Conservation (phyloP, 2,113 vertebrate genomes). For the Prietella phreatophila region DNA sequence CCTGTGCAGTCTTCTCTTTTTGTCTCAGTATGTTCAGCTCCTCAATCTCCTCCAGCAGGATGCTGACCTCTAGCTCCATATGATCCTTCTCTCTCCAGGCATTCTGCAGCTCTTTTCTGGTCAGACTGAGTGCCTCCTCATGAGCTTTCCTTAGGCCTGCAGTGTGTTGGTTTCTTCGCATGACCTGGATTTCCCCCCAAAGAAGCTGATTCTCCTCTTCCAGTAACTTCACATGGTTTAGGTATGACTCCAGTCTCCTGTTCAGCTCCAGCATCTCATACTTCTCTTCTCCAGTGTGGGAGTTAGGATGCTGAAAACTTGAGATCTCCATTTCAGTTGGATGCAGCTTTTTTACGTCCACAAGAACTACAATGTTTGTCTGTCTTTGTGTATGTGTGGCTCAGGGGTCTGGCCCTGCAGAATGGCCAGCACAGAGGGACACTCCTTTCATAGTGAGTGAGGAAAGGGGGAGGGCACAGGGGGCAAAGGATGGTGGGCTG, state of each 20-base stretch:
- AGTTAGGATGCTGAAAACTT: conserved; percentile 28
- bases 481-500: conserved; percentile 51
- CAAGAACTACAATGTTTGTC: conserved; percentile 26
- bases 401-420: conserved; percentile 44
- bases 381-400: conserved; percentile 38
- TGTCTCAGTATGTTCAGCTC: conserved; percentile 70
- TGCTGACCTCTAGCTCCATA: conserved; percentile 77
- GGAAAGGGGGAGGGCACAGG: conserved; percentile 51
- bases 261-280: conserved; percentile 92
- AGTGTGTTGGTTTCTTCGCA: conserved; percentile 57
- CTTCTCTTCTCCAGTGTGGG: conserved; percentile 76
- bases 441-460: conserved; percentile 64
- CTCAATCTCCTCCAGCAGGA: conserved; percentile 74
- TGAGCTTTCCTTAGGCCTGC: conserved; percentile 64
- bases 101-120: conserved; percentile 72
- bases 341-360: not conserved
- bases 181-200: conserved; percentile 72
- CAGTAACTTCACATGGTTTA: conserved; percentile 83
- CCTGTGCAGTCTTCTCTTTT: conserved; percentile 72
- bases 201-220: conserved; percentile 86
- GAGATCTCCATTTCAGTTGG: conserved; percentile 64
- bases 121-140: conserved; percentile 74
- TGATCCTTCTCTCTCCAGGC: conserved; percentile 78
- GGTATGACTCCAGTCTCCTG: conserved; percentile 83
- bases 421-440: conserved; percentile 58